Percentiles rank a stretch among this genome's conserved stretches.
Evolutionary conservation across 2,888 invertebrate species (phyloP).

Genomic region (Zonitis immaculata): DNA sequence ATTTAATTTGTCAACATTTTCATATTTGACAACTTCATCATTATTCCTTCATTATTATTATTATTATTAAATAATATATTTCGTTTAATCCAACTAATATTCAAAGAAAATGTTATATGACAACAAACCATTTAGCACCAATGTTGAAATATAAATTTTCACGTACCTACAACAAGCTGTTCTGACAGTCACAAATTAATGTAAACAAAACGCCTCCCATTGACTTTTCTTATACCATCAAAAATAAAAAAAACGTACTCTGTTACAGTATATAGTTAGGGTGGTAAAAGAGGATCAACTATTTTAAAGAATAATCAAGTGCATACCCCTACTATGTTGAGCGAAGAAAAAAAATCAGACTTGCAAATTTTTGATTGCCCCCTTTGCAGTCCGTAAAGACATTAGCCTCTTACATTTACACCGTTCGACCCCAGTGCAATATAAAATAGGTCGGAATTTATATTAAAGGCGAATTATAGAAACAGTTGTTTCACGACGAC

Average conservation of each 20-base stretch:
- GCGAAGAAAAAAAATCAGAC: constrained; percentile 46
- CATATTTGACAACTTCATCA: constrained; percentile 15
- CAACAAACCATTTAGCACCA: constrained; percentile 4
- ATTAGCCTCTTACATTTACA: constrained; percentile 49
- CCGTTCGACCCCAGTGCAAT: constrained; percentile 36
- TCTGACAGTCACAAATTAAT: constrained; percentile 46
- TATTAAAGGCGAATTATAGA: constrained; percentile 48
- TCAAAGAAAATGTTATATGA: neutral
- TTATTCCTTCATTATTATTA: neutral
- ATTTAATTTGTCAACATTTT: constrained; percentile 16
- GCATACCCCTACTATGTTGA: constrained; percentile 41
- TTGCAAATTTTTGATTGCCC: constrained; percentile 49
- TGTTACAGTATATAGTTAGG: constrained; percentile 15
- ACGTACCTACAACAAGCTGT: constrained; percentile 44
- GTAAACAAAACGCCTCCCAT: constrained; percentile 46
- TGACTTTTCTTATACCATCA: constrained; percentile 45
- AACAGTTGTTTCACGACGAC: constrained; percentile 44
- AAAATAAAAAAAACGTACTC: constrained; percentile 32
- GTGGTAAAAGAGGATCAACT: constrained; percentile 41
- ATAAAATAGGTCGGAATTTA: constrained; percentile 42
- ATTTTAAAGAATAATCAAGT: constrained; percentile 50
- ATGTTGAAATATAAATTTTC: constrained; percentile 35
- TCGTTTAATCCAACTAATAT: neutral
- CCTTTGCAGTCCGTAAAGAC: constrained; percentile 50
- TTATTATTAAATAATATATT: neutral